These are phyloP conservation scores for Gorsachius goisagi DNA, from an alignment of 2,113 vertebrate genomes.

Conservation along the genomic window DNA sequence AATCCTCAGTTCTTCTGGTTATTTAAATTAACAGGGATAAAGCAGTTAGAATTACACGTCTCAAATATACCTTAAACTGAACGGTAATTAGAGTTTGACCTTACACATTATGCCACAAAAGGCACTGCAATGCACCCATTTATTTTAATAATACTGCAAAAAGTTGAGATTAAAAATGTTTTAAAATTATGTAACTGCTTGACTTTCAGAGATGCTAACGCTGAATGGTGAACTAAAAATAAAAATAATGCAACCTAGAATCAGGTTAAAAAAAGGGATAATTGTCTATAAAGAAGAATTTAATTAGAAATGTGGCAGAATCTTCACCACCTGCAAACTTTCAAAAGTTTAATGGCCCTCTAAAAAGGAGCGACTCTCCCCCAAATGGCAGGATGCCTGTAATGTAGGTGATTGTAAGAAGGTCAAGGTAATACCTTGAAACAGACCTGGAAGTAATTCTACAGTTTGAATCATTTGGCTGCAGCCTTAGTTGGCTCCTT, in stretches of 20 bases:
- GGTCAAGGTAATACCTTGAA: not conserved
- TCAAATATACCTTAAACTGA: not conserved
- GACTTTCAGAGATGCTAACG: not conserved
- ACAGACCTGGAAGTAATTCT: not conserved
- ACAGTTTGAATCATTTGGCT: not conserved
- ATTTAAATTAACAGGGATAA: not conserved
- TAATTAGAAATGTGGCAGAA: not conserved
- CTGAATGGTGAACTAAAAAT: not conserved
- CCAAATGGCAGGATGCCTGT: not conserved
- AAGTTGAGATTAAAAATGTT: not conserved
- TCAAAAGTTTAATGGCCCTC: not conserved
- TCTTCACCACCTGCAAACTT: not conserved
- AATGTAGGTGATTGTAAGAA: not conserved
- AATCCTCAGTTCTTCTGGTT: not conserved
- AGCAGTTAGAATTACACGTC: not conserved
- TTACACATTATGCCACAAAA: not conserved
- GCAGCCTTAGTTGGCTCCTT: not conserved
- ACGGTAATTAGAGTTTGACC: not conserved
- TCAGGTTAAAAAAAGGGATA: not conserved
- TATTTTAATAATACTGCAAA: not conserved
- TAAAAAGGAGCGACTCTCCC: not conserved
- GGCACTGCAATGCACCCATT: not conserved
- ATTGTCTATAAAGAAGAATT: not conserved
- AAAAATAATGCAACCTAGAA: not conserved
- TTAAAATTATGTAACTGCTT: not conserved